Conservation (phyloP, 2,888 invertebrate species). For the Ormyrus pomaceus region DNA sequence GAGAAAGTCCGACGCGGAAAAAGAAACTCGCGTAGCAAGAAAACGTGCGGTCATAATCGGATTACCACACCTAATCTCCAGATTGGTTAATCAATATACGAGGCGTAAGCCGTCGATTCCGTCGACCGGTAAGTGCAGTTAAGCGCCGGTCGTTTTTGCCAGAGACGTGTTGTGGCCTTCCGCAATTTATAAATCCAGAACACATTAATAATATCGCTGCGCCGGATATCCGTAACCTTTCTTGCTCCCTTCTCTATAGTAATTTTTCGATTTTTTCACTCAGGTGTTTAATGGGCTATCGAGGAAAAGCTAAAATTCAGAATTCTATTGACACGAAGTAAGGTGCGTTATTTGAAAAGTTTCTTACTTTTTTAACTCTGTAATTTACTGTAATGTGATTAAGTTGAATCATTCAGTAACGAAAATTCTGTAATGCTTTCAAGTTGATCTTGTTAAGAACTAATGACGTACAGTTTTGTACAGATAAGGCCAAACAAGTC, state of each 20-base stretch:
- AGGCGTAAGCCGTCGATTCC: not conserved
- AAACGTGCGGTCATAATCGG: conserved; percentile 37
- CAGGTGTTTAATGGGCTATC: no score
- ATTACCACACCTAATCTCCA: conserved; percentile 41
- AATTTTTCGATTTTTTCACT: no score
- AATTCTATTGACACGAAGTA: no score
- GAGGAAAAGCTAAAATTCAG: no score
- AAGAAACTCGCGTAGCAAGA: not conserved
- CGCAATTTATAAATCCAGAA: conserved; percentile 32
- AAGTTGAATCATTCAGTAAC: no score
- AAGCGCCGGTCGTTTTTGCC: conserved; percentile 5
- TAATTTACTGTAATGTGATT: no score
- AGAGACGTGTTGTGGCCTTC: conserved; percentile 1
- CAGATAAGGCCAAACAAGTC: no score
- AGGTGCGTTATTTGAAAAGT: no score
- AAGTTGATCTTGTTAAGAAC: no score
- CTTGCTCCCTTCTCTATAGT: not conserved
- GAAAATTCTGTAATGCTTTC: no score
- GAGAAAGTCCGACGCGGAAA: conserved; percentile 16
- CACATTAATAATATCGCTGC: conserved; percentile 20
- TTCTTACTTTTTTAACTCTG: no score
- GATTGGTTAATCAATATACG: conserved; percentile 34
- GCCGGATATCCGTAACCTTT: conserved; percentile 30
- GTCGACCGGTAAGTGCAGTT: conserved; percentile 5
- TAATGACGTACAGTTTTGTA: no score